Percentiles rank a stretch among this genome's conserved stretches.
Conservation (phyloP, 2,797 vertebrate genomes). For the Sebastes taczanowskii region DNA sequence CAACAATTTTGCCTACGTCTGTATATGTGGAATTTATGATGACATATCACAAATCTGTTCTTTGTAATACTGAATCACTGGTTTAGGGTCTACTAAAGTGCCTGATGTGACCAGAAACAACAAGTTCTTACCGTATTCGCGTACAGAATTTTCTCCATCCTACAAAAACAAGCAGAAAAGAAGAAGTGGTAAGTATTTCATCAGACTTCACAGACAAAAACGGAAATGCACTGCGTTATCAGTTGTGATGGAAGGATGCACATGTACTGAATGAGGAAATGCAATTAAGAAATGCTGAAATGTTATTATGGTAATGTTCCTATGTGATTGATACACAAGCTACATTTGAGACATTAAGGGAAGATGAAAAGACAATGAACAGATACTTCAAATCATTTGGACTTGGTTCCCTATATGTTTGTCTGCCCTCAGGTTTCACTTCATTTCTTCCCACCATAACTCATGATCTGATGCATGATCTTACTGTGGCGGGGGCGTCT, state of each 20-base stretch:
- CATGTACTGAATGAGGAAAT: neutral
- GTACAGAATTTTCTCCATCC: slow-evolving; percentile 72
- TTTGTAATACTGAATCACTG: neutral
- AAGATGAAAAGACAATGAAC: neutral
- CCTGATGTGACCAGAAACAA: neutral
- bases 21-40: neutral
- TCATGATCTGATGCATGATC: slow-evolving; percentile 19
- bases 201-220: neutral
- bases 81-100: neutral
- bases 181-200: neutral
- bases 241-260: neutral
- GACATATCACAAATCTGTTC: neutral
- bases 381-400: neutral
- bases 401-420: neutral
- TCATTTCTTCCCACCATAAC: neutral
- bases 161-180: slow-evolving; percentile 47
- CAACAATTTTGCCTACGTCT: too few species aligned
- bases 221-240: neutral
- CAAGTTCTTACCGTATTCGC: slow-evolving; percentile 70
- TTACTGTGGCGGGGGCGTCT: slow-evolving; percentile 68
- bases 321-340: neutral
- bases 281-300: neutral
- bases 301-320: neutral
- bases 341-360: neutral
- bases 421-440: slow-evolving; percentile 21